These are phyloP conservation scores for Alentia gelatinosa DNA, from an alignment of 2,888 invertebrate genomes.

Conservation along the genomic window DNA sequence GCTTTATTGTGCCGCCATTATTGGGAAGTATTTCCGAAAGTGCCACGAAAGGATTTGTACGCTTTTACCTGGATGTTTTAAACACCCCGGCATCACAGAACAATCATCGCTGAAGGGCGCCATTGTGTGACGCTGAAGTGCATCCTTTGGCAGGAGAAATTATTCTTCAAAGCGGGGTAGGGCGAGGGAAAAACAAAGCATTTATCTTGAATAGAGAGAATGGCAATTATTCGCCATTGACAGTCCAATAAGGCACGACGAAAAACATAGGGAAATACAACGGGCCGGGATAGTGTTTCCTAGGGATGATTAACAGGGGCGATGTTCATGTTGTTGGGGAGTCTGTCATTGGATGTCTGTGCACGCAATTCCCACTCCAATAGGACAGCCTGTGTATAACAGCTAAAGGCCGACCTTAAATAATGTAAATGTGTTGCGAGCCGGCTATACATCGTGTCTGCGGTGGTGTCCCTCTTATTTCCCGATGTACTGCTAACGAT, in stretches of 20 bases:
- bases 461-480: not conserved
- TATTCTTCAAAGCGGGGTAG: constrained; percentile 32
- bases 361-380: too few relatives aligned
- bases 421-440: not conserved
- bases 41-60: not conserved
- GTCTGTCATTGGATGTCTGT: not conserved
- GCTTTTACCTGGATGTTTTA: constrained; percentile 7
- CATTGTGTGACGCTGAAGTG: constrained; percentile 28
- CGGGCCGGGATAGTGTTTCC: not conserved
- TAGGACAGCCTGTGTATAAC: too few relatives aligned
- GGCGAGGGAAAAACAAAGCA: constrained; percentile 20
- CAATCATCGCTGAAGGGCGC: not conserved
- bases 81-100: not conserved
- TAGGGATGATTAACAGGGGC: not conserved
- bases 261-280: constrained; percentile 21
- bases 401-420: not conserved
- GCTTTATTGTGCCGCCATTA: not conserved
- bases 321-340: not conserved
- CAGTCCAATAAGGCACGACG: not conserved
- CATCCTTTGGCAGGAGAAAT: constrained; percentile 22
- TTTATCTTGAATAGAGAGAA: constrained; percentile 16
- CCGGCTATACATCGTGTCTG: not conserved
- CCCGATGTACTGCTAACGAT: not conserved
- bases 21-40: not conserved
- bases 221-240: constrained; percentile 40